phyloP scores from a whole-genome alignment of 1,140 invertebrate genomes.

The Whitmania pigra region DNA sequence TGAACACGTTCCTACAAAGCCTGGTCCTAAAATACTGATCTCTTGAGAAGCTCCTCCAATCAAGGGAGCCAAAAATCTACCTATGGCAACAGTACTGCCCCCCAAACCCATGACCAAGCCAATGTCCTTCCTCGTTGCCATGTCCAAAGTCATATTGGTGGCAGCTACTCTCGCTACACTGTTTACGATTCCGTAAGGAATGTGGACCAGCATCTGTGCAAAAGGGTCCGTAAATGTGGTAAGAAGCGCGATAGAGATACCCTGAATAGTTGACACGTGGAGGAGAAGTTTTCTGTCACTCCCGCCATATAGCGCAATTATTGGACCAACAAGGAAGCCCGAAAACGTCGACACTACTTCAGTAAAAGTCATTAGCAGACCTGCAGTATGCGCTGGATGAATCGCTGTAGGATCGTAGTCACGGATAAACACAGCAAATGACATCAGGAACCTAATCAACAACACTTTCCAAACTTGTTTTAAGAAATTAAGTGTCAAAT shows the following conservation, averaged over 20 bases:
- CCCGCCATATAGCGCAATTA: slow-evolving; percentile 33
- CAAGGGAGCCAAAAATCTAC: slow-evolving; percentile 37
- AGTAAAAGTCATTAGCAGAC: slow-evolving; percentile 40
- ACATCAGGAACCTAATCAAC: slow-evolving; percentile 39
- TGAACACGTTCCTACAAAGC: too few species aligned
- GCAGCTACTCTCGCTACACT: slow-evolving; percentile 34
- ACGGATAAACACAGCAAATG: slow-evolving; percentile 40
- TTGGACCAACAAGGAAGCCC: slow-evolving; percentile 36
- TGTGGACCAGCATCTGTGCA: slow-evolving; percentile 30
- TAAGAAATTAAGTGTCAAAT: not conserved
- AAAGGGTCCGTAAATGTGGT: slow-evolving; percentile 17
- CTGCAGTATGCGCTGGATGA: slow-evolving; percentile 33
- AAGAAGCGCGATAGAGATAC: slow-evolving; percentile 22
- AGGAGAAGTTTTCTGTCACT: slow-evolving; percentile 33
- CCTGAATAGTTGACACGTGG: slow-evolving; percentile 32
- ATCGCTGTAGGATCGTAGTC: slow-evolving; percentile 37
- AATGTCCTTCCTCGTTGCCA: slow-evolving; percentile 28
- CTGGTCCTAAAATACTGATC: slow-evolving; percentile 18
- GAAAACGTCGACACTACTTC: slow-evolving; percentile 33
- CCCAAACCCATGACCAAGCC: slow-evolving; percentile 38
- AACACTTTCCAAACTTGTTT: slow-evolving; percentile 40
- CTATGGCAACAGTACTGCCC: slow-evolving; percentile 37
- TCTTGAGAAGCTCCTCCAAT: slow-evolving; percentile 38
- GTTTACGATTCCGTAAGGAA: slow-evolving; percentile 36
- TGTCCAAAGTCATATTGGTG: slow-evolving; percentile 33